Conservation (phyloP, 2,113 vertebrate species). For the Caloenas nicobarica region DNA sequence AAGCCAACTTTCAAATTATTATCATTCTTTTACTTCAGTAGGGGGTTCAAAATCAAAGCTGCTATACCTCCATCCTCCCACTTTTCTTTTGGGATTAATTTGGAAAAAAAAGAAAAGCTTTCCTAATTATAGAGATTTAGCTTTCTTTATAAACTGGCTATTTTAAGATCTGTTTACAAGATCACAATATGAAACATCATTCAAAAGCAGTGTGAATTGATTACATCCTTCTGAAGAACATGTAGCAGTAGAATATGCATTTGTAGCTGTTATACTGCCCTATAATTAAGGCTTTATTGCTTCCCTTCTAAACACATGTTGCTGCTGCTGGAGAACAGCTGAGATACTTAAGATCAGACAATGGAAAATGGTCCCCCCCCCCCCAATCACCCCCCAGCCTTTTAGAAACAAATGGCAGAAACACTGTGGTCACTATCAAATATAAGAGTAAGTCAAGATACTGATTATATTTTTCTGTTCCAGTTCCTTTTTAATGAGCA, state of each 20-base stretch:
- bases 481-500: not conserved
- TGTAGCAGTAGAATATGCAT: constrained; percentile 30
- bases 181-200: constrained; percentile 57
- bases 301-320: constrained; percentile 30
- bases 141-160: constrained; percentile 51
- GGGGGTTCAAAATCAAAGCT: constrained; percentile 12
- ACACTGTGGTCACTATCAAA: not conserved
- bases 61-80: not conserved
- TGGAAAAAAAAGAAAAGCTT: not conserved
- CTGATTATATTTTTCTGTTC: not conserved
- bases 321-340: constrained; percentile 29
- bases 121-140: constrained; percentile 64
- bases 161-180: constrained; percentile 68
- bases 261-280: constrained; percentile 40
- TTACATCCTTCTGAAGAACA: constrained; percentile 56
- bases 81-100: constrained; percentile 44
- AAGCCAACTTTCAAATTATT: not conserved
- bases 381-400: not conserved
- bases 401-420: not conserved
- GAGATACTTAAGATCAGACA: constrained; percentile 29
- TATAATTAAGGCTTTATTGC: constrained; percentile 57
- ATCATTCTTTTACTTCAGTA: not conserved
- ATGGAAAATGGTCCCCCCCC: not conserved
- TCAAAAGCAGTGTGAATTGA: constrained; percentile 61
- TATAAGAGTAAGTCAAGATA: not conserved